Percentiles rank a stretch among this genome's conserved stretches.
phyloP scores from a whole-genome alignment of 2,113 vertebrate genomes.

The Etheostoma spectabile region DNA sequence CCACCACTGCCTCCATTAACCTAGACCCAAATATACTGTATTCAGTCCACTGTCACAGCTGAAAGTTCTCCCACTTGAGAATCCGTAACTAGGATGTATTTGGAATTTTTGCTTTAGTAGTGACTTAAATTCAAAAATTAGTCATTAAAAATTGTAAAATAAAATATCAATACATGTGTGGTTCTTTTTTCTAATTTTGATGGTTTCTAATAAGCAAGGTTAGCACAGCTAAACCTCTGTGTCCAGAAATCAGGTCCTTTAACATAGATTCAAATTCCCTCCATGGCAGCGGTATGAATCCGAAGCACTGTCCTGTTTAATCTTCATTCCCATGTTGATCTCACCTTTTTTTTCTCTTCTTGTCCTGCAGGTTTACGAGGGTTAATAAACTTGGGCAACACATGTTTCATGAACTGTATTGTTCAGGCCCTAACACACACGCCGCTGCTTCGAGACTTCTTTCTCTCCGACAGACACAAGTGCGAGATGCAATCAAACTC shows the following conservation, averaged over 20 bases:
- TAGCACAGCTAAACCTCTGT: not conserved
- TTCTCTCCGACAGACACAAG: slow-evolving; percentile 97
- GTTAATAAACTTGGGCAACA: slow-evolving; percentile 98
- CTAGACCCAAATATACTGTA: no score
- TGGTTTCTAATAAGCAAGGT: not conserved
- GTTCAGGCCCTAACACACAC: slow-evolving; percentile 98
- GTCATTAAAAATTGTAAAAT: no score
- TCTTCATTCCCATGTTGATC: not conserved
- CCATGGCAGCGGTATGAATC: not conserved
- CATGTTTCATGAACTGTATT: slow-evolving; percentile 99
- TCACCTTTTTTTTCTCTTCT: slow-evolving; percentile 37
- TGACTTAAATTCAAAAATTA: no score
- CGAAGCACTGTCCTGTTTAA: not conserved
- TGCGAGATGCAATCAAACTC: slow-evolving; percentile 99
- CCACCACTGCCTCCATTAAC: no score
- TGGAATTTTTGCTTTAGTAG: not conserved
- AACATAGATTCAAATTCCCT: slow-evolving; percentile 1
- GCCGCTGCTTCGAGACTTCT: slow-evolving; percentile 96
- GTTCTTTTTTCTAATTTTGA: not conserved
- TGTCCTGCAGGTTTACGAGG: slow-evolving; percentile 91
- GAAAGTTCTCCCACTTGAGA: not conserved
- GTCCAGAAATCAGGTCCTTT: not conserved
- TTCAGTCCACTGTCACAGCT: not conserved
- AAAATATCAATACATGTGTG: no score
- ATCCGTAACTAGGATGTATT: not conserved